Evolutionary conservation across 2,113 vertebrate genomes (phyloP).

Genomic region (Atherinomorus stipes): DNA sequence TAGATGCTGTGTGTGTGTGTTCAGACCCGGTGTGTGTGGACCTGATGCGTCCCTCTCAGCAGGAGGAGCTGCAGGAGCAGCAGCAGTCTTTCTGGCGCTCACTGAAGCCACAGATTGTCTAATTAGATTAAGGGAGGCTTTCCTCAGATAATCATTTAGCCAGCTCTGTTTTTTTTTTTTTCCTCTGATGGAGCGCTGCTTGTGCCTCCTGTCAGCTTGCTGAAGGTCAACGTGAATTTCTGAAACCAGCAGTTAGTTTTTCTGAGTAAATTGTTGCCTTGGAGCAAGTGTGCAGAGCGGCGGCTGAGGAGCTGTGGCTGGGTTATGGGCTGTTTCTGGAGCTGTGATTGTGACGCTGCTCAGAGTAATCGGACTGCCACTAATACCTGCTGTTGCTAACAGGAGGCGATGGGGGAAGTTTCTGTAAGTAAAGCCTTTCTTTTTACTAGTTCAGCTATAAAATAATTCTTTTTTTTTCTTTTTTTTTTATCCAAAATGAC

Average conservation of each 20-base stretch:
- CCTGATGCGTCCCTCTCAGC: conserved; percentile 33
- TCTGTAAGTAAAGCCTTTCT: conserved; percentile 72
- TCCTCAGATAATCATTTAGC: conserved; percentile 91
- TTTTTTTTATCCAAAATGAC: background rate
- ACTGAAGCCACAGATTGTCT: conserved; percentile 83
- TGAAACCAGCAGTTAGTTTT: conserved; percentile 41
- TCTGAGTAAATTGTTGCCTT: conserved; percentile 38
- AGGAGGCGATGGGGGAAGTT: conserved; percentile 71
- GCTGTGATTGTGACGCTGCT: conserved; percentile 52
- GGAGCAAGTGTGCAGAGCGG: conserved; percentile 25
- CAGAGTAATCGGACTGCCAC: conserved; percentile 53
- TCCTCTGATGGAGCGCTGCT: conserved; percentile 78
- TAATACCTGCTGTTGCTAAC: conserved; percentile 73
- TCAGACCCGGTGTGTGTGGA: conserved; percentile 1
- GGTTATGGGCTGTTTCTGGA: conserved; percentile 68
- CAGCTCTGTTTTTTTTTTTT: conserved; percentile 77
- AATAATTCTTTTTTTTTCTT: background rate
- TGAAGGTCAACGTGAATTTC: conserved; percentile 84
- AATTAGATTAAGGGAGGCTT: conserved; percentile 93
- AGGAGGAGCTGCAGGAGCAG: conserved; percentile 51
- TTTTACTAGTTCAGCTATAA: conserved; percentile 6
- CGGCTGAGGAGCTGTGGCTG: conserved; percentile 25
- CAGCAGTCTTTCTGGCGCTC: conserved; percentile 57
- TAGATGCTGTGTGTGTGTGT: conserved; percentile 10
- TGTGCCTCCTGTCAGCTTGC: conserved; percentile 66